phyloP scores from a whole-genome alignment of 2,888 invertebrate genomes.

The Heliconius sara region DNA sequence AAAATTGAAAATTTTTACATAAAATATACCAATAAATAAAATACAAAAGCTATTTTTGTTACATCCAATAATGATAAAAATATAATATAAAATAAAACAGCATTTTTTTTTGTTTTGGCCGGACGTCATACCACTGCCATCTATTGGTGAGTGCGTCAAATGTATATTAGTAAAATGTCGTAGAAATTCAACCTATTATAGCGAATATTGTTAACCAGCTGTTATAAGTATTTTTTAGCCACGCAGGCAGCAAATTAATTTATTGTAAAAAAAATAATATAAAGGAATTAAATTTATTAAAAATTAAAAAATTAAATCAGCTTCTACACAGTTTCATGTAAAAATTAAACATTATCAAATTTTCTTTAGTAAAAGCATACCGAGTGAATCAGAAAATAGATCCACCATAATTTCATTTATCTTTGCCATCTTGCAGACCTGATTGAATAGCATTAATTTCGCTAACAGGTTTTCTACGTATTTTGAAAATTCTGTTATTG shows the following conservation, averaged over 20 bases:
- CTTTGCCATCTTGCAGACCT: constrained; percentile 23
- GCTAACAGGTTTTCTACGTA: constrained; percentile 34
- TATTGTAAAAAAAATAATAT: no score
- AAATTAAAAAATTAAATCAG: no score
- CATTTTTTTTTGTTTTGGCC: background rate
- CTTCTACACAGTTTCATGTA: background rate
- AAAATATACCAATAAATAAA: no score
- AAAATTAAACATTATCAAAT: constrained; percentile 22
- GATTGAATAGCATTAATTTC: constrained; percentile 28
- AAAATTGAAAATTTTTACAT: no score
- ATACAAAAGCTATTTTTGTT: no score
- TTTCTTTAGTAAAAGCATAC: constrained; percentile 2
- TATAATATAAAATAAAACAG: background rate
- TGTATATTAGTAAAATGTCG: background rate
- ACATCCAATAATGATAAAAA: background rate
- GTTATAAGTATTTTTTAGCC: no score
- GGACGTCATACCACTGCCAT: background rate
- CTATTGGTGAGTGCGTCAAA: background rate
- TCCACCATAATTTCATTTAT: constrained; percentile 1
- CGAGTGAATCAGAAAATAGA: constrained; percentile 3
- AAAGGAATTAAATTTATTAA: no score
- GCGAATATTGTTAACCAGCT: background rate
- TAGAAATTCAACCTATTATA: background rate
- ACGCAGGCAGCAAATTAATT: no score
- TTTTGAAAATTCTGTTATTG: constrained; percentile 32